Percentiles rank a stretch among this genome's conserved stretches.
phyloP scores from a whole-genome alignment of 1,140 invertebrate species.

The Euura saliciscinereae region DNA sequence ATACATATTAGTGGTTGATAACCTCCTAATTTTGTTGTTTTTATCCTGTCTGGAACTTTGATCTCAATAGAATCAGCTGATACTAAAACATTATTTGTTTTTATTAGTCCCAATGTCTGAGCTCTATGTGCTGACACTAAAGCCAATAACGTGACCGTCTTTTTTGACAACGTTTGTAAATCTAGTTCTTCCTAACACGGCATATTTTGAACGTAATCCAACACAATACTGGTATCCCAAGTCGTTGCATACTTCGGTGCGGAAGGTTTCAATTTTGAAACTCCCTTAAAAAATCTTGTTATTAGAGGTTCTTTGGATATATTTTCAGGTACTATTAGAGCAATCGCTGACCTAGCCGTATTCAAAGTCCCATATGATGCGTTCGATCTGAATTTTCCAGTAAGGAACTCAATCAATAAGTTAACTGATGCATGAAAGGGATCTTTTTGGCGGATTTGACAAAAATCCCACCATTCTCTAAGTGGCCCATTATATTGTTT shows the following conservation, averaged over 20 bases:
- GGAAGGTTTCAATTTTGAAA: constrained; percentile 27
- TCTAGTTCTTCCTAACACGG: constrained; percentile 18
- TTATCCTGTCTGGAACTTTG: constrained; percentile 20
- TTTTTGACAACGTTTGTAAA: constrained; percentile 27
- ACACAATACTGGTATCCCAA: constrained; percentile 32
- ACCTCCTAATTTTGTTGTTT: constrained; percentile 12
- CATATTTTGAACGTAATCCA: constrained; percentile 22
- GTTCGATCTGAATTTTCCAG: constrained; percentile 15
- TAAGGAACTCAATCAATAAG: constrained; percentile 13
- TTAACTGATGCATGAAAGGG: constrained; percentile 16
- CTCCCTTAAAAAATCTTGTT: constrained; percentile 33
- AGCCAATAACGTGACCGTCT: constrained; percentile 30
- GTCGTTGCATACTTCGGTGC: constrained; percentile 32
- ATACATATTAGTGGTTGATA: constrained; percentile 18
- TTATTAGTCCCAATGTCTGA: constrained; percentile 22
- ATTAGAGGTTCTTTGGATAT: constrained; percentile 25
- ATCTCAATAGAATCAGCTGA: constrained; percentile 10
- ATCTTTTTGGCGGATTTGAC: constrained; percentile 11
- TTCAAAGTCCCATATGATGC: constrained; percentile 24
- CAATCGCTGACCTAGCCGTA: constrained; percentile 21
- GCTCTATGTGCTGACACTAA: constrained; percentile 23
- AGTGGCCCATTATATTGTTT: constrained; percentile 18
- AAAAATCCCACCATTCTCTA: constrained; percentile 26
- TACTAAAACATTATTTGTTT: constrained; percentile 16
- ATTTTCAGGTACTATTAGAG: constrained; percentile 13